These are phyloP conservation scores for Scomber scombrus DNA, from an alignment of 2,113 vertebrate species.

Conservation along the genomic window DNA sequence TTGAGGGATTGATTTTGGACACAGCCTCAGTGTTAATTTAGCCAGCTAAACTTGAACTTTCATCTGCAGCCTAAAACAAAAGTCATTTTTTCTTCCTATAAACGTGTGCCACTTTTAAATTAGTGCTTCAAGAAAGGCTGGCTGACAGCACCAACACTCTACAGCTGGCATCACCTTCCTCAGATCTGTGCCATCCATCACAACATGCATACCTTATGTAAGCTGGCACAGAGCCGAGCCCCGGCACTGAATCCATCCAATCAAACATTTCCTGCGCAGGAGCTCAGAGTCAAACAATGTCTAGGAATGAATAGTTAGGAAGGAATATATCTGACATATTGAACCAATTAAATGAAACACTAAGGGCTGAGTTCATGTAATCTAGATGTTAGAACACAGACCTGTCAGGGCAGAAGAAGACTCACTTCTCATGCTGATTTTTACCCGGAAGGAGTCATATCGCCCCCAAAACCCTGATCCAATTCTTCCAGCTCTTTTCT, in stretches of 20 bases:
- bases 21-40: not conserved
- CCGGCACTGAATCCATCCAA: not conserved
- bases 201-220: slow-evolving; percentile 5
- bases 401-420: slow-evolving; percentile 21
- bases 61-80: not conserved
- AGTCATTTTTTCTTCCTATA: not conserved
- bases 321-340: slow-evolving; percentile 37
- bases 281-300: not conserved
- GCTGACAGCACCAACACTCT: not conserved
- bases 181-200: slow-evolving; percentile 6
- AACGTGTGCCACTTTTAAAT: not conserved
- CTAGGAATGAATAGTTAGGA: slow-evolving; percentile 8
- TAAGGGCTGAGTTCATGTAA: slow-evolving; percentile 41
- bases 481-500: slow-evolving; percentile 65
- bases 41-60: not conserved
- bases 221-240: slow-evolving; percentile 15
- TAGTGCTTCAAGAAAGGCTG: too few relatives aligned
- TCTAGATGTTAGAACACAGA: slow-evolving; percentile 41
- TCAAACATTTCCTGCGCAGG: slow-evolving; percentile 14
- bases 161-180: not conserved
- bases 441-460: slow-evolving; percentile 41
- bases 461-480: slow-evolving; percentile 49
- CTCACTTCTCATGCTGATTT: slow-evolving; percentile 41
- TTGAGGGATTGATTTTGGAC: not conserved
- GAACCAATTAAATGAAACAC: slow-evolving; percentile 45